Evolutionary conservation across 2,888 invertebrate genomes (phyloP).

Genomic region (Ctena decussata): DNA sequence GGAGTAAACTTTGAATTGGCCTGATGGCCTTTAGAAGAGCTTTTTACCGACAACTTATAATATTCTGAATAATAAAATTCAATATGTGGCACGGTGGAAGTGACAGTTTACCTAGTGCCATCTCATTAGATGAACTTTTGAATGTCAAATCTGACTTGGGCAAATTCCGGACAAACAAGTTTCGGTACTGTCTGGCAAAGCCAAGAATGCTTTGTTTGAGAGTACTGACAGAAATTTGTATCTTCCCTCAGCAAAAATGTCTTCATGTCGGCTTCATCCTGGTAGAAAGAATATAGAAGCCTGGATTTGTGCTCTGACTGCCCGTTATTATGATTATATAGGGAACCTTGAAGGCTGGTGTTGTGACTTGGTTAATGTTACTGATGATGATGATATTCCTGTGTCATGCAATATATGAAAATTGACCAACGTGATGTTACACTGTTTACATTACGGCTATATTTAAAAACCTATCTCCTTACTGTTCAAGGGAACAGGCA

Average conservation of each 20-base stretch:
- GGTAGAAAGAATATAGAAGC: not conserved
- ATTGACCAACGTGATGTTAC: not conserved
- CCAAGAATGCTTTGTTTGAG: not conserved
- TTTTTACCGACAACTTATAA: not conserved
- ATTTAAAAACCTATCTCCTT: not conserved
- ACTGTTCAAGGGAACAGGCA: not conserved
- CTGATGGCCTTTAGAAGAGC: not conserved
- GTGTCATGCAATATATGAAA: not conserved
- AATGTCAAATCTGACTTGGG: not conserved
- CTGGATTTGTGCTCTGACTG: not conserved
- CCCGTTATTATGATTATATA: not conserved
- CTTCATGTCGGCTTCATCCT: not conserved
- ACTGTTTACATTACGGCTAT: not conserved
- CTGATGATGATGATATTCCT: not conserved
- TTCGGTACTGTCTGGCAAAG: not conserved
- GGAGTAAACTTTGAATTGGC: not conserved
- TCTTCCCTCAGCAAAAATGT: not conserved
- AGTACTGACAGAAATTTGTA: not conserved
- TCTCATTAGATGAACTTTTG: not conserved
- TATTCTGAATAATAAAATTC: not conserved
- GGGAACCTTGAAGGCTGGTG: not conserved
- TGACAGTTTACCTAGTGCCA: not conserved
- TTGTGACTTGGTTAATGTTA: not conserved
- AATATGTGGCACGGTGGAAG: not conserved
- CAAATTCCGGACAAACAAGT: not conserved